These are phyloP conservation scores for Hyles vespertilio DNA, from an alignment of 1,140 invertebrate genomes.

Conservation along the genomic window DNA sequence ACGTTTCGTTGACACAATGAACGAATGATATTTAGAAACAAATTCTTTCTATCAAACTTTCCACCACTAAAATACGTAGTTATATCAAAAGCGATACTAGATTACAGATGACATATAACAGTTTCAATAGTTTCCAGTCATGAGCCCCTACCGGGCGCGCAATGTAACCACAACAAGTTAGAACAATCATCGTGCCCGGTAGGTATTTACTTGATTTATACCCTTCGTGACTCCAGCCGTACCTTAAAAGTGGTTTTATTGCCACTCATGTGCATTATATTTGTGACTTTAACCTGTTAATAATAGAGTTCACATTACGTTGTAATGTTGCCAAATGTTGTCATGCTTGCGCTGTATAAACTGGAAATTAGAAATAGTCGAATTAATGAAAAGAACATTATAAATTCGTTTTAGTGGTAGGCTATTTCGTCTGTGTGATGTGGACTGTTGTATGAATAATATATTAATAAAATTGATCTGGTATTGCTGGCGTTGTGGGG, in stretches of 20 bases:
- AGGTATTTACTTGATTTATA: constrained; percentile 60
- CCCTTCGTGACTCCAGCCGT: constrained; percentile 52
- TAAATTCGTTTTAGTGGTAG: constrained; percentile 32
- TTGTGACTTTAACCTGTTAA: constrained; percentile 29
- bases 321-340: constrained; percentile 28
- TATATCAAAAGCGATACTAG: too few relatives aligned
- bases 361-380: constrained; percentile 50
- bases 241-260: constrained; percentile 59
- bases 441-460: neutral
- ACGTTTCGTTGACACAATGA: too few relatives aligned
- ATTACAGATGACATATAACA: too few relatives aligned
- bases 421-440: constrained; percentile 1
- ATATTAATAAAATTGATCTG: constrained; percentile 6
- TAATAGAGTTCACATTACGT: constrained; percentile 28
- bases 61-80: too few relatives aligned
- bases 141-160: too few relatives aligned
- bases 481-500: neutral
- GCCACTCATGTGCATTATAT: constrained; percentile 29
- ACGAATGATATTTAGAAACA: too few relatives aligned
- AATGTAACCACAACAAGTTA: too few relatives aligned
- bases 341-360: constrained; percentile 56
- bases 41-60: too few relatives aligned
- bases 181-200: too few relatives aligned
- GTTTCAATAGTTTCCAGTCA: neutral
- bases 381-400: constrained; percentile 58